phyloP scores from a whole-genome alignment of 1,140 invertebrate species.

The Euura saliciscinereae region DNA sequence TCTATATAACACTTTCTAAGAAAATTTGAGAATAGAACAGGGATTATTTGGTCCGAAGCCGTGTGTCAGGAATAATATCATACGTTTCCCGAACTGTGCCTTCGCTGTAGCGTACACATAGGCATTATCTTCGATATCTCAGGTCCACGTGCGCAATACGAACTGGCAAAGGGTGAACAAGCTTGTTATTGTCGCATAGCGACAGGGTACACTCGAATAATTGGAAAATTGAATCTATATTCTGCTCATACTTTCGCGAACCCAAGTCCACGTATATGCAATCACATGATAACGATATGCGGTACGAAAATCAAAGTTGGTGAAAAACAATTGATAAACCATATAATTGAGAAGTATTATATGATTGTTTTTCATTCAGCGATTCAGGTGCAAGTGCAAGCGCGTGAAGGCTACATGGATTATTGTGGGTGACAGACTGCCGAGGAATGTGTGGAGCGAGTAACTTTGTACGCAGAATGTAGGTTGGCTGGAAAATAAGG shows the following conservation, averaged over 20 bases:
- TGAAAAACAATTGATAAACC: too few relatives aligned
- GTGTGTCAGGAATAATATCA: background rate
- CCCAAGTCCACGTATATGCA: too few relatives aligned
- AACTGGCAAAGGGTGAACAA: too few relatives aligned
- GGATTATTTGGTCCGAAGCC: background rate
- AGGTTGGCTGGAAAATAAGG: slow-evolving; percentile 10
- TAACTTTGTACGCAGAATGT: background rate
- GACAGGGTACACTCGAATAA: too few relatives aligned
- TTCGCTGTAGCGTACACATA: background rate
- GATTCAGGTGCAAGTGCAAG: background rate
- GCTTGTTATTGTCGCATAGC: too few relatives aligned
- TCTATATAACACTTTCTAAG: background rate
- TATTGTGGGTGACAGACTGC: background rate
- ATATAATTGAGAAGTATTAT: background rate
- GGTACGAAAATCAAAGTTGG: too few relatives aligned
- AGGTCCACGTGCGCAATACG: too few relatives aligned
- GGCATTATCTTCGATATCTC: too few relatives aligned
- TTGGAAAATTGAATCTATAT: too few relatives aligned
- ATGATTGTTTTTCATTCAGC: background rate
- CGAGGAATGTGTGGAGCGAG: too few relatives aligned
- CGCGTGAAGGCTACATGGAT: background rate
- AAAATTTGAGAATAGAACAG: background rate
- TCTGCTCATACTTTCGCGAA: too few relatives aligned
- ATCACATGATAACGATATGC: too few relatives aligned
- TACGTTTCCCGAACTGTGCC: background rate